Base-by-base conservation (phyloP, 2,888 invertebrate species). In the Anticlea derivata region DNA sequence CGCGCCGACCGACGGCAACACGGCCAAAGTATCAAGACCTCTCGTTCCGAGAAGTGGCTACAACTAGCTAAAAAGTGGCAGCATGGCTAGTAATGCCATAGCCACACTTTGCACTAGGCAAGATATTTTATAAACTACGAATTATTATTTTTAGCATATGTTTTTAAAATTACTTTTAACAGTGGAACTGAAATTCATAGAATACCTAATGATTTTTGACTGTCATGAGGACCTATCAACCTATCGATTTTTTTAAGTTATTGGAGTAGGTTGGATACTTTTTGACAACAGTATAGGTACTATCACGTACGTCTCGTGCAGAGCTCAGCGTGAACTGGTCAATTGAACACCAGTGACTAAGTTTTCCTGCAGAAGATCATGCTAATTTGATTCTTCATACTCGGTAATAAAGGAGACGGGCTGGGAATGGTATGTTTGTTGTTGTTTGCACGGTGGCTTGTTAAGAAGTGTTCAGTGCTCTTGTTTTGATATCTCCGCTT, bases 381-480 rank as follows among this genome's bases (percentile, higher is more conserved):
- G 31, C 23, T 7, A 58, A 56, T 63, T 60, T 75, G 49, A 61
- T 50, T 47, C 45, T 50, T 54, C 37, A 12, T 0, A 0, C 12
- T 3, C 8, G 2, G 33, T 1, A 20, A 22, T 49, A 60, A 34
- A 26, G 10, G n/a, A 20, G 5, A 33, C 1, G n/a, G 12, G 0
- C 1, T 5, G 8, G 10, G 4, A 7, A 35, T 22, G 3, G 5
- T 30, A 30, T 6, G 5, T 46, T 50, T 55, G 47, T 46, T 24
- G 20, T 12, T 60, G 55, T 81, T 80, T 73, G 73, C 77, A 80
- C 76, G 73, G 74, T 75, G 69, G 75, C 80, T 84, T 82, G 82
- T 83, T 83, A 83, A 69, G 76, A 72, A 70, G 77, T 78, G 75
- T 75, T 75, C 76, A 78, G 78, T 79, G 80, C 78, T 78, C 73